Base-by-base conservation (phyloP, 2,113 vertebrate species). In the Trinectes maculatus region DNA sequence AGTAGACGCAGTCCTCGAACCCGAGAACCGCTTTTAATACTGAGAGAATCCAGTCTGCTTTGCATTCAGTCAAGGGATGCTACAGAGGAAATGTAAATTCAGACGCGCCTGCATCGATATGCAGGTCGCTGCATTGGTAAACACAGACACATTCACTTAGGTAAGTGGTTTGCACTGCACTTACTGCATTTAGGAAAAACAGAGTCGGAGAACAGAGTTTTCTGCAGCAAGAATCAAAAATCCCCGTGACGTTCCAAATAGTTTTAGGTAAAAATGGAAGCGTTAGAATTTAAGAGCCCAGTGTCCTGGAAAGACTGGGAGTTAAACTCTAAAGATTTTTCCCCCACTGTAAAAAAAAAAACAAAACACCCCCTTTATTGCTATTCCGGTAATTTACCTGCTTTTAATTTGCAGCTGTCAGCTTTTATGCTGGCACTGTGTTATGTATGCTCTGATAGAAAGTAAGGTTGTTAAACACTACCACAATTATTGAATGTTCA, bases 1-100 rank as follows among this genome's bases (percentile, higher is more conserved):
- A 76, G 72, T 49, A 63, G 55, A 26, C 63, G 80, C 64, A 85
- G 88, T 74, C 81, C 85, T 89, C 85, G 87, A 89, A 85, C 80
- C 79, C 61, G 71, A 73, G 67, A 74, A 60, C 29, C 68, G 53
- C 34, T 42, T 47, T 49, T 29, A 75, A 77, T 71, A 85, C 74
- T 53, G 37, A 71, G 46, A 61, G 64, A 74, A 72, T 74, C 60
- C 43, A 19, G 40, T 79, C 82, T 79, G 59, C 56, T 87, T 83
- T 79, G 83, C 73, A 80, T 84, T 78, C 76, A 46, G 31, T 2
- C 13, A 1, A 55, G 37, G 57, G 47, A 9, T 61, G 60, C 51
- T 29, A 25, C 57, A 29, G 64, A 83, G 76, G 60, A 82, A 77
- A 86, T 86, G 65, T 80, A 79, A 82, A 84, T 86, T 81, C 58